Conservation (phyloP, 2,888 invertebrate species). For the Camponotus fellah region DNA sequence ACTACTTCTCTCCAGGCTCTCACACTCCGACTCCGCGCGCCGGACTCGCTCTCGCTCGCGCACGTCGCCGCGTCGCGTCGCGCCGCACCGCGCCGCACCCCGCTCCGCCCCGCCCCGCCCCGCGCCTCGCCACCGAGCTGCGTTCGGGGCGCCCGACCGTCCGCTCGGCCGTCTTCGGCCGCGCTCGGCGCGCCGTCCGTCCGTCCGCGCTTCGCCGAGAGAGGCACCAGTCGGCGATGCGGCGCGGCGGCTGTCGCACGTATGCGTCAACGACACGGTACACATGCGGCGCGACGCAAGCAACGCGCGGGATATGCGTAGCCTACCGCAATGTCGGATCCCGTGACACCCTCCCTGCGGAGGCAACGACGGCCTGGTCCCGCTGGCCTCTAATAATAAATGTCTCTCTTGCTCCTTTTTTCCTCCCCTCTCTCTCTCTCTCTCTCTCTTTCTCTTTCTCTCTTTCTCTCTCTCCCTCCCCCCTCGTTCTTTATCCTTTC, state of each 20-base stretch:
- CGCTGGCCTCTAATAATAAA: conserved; percentile 49
- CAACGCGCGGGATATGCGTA: conserved; percentile 71
- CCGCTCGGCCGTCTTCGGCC: conserved; percentile 58
- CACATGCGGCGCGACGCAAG: conserved; percentile 54
- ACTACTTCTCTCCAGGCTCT: conserved; percentile 75
- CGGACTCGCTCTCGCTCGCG: conserved; percentile 69
- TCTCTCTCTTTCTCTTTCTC: not conserved
- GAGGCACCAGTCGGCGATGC: conserved; percentile 42
- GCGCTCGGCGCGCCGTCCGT: conserved; percentile 52
- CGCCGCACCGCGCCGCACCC: conserved; percentile 54
- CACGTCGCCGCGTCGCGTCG: conserved; percentile 55
- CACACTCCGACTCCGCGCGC: conserved; percentile 70
- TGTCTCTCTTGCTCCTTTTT: not conserved
- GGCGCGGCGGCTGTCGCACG: conserved; percentile 37
- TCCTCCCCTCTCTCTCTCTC: not conserved
- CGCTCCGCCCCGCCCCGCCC: conserved; percentile 54
- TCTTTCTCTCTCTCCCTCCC: not conserved
- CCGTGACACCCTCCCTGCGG: conserved; percentile 56
- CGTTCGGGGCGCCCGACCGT: conserved; percentile 44
- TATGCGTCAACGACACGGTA: conserved; percentile 38
- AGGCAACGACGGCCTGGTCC: conserved; percentile 33
- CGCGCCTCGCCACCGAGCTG: not conserved
- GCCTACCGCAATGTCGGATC: conserved; percentile 79
- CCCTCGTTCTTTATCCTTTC: conserved; percentile 6
- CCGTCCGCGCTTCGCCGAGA: conserved; percentile 13